A percentile compares a stretch with the other conserved stretches of the same genome.
These are phyloP conservation scores for Eristalis pertinax DNA, from an alignment of 2,888 invertebrate species.

Conservation along the genomic window DNA sequence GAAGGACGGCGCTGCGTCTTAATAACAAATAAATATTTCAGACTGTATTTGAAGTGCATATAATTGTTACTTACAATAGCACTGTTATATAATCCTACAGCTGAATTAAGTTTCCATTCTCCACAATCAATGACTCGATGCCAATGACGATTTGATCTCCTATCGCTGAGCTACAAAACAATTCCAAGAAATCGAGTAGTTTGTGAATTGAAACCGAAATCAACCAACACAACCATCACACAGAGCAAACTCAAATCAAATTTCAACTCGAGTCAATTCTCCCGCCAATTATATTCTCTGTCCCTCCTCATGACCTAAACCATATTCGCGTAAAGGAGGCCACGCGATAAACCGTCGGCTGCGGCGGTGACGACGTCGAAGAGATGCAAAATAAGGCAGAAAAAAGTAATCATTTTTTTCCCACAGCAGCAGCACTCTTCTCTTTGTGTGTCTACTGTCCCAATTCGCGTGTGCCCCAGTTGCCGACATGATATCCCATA, in stretches of 20 bases:
- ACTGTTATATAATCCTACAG: too few species aligned
- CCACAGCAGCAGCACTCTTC: background rate
- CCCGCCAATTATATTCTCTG: background rate
- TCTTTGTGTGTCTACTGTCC: slow-evolving; percentile 13
- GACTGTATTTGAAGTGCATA: too few species aligned
- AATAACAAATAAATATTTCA: too few species aligned
- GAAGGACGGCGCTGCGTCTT: too few species aligned
- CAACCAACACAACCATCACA: background rate
- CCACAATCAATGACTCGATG: background rate
- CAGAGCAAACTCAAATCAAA: background rate
- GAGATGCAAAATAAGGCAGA: background rate
- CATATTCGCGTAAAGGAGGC: background rate
- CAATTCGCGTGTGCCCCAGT: slow-evolving; percentile 30
- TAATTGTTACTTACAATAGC: too few species aligned
- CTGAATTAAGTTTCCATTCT: background rate
- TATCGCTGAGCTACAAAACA: background rate
- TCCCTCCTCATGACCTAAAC: background rate
- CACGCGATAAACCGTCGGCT: background rate
- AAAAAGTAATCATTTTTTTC: background rate
- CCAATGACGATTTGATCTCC: background rate
- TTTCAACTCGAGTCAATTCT: background rate
- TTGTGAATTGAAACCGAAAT: background rate
- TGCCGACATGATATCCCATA: slow-evolving; percentile 56
- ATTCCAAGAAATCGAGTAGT: background rate
- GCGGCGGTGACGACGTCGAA: background rate